Base-by-base conservation (phyloP, 2,888 invertebrate genomes). In the Dugesia japonica region DNA sequence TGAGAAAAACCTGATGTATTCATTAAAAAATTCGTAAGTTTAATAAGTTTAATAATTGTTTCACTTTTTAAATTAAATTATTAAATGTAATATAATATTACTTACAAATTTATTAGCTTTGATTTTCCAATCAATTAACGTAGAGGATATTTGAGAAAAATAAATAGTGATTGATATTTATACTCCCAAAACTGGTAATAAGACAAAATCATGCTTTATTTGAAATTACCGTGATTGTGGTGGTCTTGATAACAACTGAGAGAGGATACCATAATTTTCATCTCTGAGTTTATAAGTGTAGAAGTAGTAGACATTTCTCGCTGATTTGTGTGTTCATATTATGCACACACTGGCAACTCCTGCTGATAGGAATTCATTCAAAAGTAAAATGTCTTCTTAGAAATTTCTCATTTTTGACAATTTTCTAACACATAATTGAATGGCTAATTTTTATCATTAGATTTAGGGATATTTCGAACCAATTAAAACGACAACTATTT, bases 381-480 rank as follows among this genome's bases (percentile, higher is more conserved):
- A 56, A 56, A 56, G 56, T 56, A 56, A 56, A 56, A 56, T 56
- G 56, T 56, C 56, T 56, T n/a, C 56, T 56, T 56, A 56, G 23
- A 56, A 56, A 56, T 56, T 23, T 56, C 56, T 56, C 23, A 56
- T 56, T 56, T 56, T 56, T 56, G 56, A 56, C 56, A 56, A 56
- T 20, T 38, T 56, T 56, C 56, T 56, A 56, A 56, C 56, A 56
- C 56, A 56, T 56, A 56, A 56, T 56, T 56, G 56, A 56, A 56
- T 56, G 56, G 56, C 56, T 56, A 56, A 56, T 56, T 56, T 56
- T 56, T 56, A 56, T 56, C 56, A 56, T 56, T 56, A 56, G 56
- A 56, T 56, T 56, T 4, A 20, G 56, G 17, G 56, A 56, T 56
- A 56, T 56, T 56, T 56, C 1, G 9, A 56, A 56, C 56, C 56